A percentile compares a stretch with the other conserved stretches of the same genome.
phyloP scores from a whole-genome alignment of 2,888 invertebrate genomes.

The Campopleginae sp. region DNA sequence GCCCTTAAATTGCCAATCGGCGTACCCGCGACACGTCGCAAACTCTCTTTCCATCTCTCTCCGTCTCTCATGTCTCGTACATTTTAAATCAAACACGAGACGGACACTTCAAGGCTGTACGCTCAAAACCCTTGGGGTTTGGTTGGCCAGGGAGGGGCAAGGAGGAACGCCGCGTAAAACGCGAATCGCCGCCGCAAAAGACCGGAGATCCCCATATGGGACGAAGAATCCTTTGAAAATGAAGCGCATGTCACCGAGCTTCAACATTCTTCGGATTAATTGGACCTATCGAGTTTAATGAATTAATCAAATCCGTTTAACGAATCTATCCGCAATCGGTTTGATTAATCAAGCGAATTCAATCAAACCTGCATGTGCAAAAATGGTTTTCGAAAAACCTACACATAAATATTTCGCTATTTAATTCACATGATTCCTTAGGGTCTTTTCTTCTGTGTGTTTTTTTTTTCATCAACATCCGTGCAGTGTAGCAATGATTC shows the following conservation, averaged over 20 bases:
- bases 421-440: not conserved
- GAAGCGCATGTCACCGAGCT: conserved; percentile 15
- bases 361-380: not conserved
- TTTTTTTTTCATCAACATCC: not conserved
- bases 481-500: not conserved
- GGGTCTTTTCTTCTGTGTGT: not conserved
- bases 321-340: conserved; percentile 2
- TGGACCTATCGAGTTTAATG: conserved; percentile 20
- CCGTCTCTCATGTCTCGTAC: conserved; percentile 32
- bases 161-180: conserved; percentile 11
- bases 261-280: conserved; percentile 35
- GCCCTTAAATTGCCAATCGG: conserved; percentile 69
- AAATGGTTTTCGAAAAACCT: not conserved
- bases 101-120: conserved; percentile 81
- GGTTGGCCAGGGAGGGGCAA: not conserved
- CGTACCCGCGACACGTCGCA: conserved; percentile 79
- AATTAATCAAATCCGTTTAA: conserved; percentile 31
- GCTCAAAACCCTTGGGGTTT: conserved; percentile 67
- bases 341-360: conserved; percentile 7
- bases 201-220: conserved; percentile 34
- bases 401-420: not conserved
- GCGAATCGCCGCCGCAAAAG: conserved; percentile 17
- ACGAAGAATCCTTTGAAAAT: conserved; percentile 39
- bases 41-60: conserved; percentile 44
- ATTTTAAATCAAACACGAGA: conserved; percentile 77